A percentile compares a stretch with the other conserved stretches of the same genome.
These are phyloP conservation scores for Mionectes olivaceus DNA, from an alignment of 2,797 vertebrate species.

Conservation along the genomic window DNA sequence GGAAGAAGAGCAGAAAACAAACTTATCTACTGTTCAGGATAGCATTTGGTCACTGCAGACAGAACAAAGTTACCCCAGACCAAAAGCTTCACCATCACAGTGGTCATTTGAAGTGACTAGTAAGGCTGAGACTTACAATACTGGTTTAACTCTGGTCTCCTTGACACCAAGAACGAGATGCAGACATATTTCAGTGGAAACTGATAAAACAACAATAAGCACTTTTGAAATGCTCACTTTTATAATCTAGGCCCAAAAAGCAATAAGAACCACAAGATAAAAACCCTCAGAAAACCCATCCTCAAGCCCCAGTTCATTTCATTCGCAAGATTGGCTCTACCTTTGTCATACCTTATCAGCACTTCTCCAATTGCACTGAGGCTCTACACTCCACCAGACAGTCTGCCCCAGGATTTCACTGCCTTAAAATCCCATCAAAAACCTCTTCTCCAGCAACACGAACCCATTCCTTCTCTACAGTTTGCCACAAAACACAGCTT, in stretches of 20 bases:
- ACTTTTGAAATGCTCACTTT: background rate
- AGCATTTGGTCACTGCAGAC: background rate
- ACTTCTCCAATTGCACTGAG: background rate
- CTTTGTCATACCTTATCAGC: background rate
- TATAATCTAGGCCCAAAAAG: background rate
- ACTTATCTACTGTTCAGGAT: background rate
- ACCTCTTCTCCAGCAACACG: background rate
- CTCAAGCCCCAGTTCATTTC: background rate
- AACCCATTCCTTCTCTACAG: background rate
- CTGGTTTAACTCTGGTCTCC: background rate
- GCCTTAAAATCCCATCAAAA: background rate
- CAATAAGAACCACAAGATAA: background rate
- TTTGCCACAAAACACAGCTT: background rate
- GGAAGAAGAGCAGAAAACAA: background rate
- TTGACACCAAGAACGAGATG: background rate
- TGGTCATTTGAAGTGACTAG: background rate
- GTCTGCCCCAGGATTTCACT: background rate
- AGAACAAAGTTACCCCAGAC: background rate
- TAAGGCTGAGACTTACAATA: background rate
- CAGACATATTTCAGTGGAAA: background rate
- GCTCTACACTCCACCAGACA: background rate
- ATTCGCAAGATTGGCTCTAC: background rate
- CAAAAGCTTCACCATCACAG: background rate
- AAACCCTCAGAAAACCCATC: no score
- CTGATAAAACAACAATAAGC: background rate